Conservation (phyloP, 2,113 vertebrate species). For the Dipodomys stephensi region DNA sequence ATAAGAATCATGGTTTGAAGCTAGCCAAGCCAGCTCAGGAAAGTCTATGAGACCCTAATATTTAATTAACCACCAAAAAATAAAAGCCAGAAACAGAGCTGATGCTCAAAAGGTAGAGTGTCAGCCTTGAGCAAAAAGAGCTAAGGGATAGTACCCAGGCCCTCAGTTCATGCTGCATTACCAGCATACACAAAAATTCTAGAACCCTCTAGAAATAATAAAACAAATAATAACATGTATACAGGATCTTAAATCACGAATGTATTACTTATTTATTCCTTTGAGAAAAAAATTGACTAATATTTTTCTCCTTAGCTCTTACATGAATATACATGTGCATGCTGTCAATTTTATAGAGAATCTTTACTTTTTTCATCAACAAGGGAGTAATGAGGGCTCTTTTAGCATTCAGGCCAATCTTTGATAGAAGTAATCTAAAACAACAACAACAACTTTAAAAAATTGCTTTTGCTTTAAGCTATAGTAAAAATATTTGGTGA, state of each 20-base stretch:
- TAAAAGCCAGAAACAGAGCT: too few relatives aligned
- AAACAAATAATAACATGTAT: neutral
- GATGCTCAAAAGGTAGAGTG: too few relatives aligned
- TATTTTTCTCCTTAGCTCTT: neutral
- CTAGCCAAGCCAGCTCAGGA: too few relatives aligned
- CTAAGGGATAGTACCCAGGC: too few relatives aligned
- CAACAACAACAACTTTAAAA: too few relatives aligned
- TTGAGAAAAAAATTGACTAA: neutral
- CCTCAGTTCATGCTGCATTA: too few relatives aligned
- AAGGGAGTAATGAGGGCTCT: neutral
- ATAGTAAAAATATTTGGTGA: neutral
- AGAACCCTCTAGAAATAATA: constrained; percentile 44
- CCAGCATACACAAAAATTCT: neutral
- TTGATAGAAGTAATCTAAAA: neutral
- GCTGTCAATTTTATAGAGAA: neutral
- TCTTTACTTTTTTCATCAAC: neutral
- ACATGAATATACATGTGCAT: neutral
- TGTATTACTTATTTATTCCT: neutral
- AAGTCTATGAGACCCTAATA: too few relatives aligned
- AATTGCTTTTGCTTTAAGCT: neutral
- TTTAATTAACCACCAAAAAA: too few relatives aligned
- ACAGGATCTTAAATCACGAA: neutral
- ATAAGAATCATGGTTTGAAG: too few relatives aligned
- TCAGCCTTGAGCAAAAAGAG: too few relatives aligned
- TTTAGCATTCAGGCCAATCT: neutral